phyloP scores from a whole-genome alignment of 2,113 vertebrate species.

The Anarhynchus alexandrinus region DNA sequence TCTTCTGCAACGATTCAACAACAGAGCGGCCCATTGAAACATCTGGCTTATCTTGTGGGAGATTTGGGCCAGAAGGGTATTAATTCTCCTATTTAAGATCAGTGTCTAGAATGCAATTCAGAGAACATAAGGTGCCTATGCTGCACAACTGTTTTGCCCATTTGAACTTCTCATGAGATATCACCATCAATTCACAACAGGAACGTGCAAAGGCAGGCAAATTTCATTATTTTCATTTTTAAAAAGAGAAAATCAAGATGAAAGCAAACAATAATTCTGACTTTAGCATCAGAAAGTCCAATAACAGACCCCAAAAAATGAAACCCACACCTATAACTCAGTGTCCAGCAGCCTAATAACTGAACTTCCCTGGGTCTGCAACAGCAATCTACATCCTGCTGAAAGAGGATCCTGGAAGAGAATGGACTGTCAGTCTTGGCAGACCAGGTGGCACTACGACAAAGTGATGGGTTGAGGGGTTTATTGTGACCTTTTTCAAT shows the following conservation, averaged over 20 bases:
- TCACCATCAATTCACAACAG: neutral
- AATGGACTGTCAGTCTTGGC: neutral
- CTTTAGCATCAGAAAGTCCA: neutral
- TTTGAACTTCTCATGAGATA: neutral
- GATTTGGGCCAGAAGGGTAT: neutral
- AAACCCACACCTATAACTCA: neutral
- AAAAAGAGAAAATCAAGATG: neutral
- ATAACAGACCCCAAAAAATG: rapidly evolving
- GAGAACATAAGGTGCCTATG: neutral
- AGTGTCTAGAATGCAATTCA: neutral
- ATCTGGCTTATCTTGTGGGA: neutral
- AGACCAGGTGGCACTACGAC: neutral
- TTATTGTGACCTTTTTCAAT: neutral
- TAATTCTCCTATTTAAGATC: neutral
- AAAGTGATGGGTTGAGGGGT: neutral
- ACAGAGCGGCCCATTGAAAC: neutral
- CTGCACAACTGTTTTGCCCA: neutral
- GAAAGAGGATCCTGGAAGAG: neutral
- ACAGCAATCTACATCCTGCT: neutral
- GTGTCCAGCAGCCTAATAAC: neutral
- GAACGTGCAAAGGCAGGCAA: neutral
- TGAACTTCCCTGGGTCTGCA: no score
- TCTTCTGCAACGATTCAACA: neutral
- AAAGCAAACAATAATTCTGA: neutral
- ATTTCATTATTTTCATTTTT: neutral